Conservation (phyloP, 2,113 vertebrate genomes). For the Calidris pygmaea region DNA sequence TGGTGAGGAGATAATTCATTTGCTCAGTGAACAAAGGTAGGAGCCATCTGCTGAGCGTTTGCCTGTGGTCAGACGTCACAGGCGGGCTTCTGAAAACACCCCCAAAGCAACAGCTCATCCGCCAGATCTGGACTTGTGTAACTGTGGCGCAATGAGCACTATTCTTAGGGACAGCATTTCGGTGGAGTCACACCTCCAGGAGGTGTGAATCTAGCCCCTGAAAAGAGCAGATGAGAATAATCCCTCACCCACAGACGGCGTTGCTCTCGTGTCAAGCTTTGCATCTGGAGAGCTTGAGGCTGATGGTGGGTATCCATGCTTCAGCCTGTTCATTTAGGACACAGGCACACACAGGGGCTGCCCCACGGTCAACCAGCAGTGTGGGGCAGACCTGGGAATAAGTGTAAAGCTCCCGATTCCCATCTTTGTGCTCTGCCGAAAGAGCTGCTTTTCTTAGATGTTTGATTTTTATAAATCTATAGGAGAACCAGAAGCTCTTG, state of each 20-base stretch:
- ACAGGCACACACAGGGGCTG: neutral
- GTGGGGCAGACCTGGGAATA: neutral
- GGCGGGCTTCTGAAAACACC: constrained; percentile 45
- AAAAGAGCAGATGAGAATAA: constrained; percentile 67
- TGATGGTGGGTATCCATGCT: neutral
- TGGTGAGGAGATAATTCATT: neutral
- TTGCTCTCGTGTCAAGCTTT: neutral
- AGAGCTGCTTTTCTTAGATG: neutral
- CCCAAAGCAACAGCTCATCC: constrained; percentile 51
- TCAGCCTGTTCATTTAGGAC: neutral
- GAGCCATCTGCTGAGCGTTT: constrained; percentile 45
- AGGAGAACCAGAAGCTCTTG: neutral
- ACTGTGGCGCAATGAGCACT: constrained; percentile 19
- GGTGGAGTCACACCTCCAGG: constrained; percentile 40
- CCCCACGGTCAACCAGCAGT: accelerated
- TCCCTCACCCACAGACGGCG: neutral
- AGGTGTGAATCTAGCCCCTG: constrained; percentile 56
- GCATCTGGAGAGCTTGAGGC: neutral
- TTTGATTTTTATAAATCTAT: neutral
- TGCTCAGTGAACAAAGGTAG: constrained; percentile 34
- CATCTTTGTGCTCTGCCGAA: neutral
- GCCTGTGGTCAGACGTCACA: neutral
- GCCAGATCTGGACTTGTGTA: constrained; percentile 41
- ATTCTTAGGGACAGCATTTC: constrained; percentile 57
- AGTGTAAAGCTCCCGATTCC: neutral